Conservation (phyloP, 1,140 invertebrate species). For the Drosophila eugracilis region DNA sequence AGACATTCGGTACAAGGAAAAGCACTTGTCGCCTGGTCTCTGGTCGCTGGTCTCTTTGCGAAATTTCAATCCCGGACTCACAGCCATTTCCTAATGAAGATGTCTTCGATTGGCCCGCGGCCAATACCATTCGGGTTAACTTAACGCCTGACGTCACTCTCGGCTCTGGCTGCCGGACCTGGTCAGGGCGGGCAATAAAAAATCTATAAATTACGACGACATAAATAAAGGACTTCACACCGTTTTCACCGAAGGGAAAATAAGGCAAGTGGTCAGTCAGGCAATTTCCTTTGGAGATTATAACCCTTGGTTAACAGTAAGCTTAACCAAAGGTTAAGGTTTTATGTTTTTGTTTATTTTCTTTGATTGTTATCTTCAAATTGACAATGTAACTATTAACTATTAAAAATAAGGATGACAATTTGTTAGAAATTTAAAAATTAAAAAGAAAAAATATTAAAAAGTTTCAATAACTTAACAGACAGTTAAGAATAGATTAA, state of each 20-base stretch:
- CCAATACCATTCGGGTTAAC: slow-evolving; percentile 37
- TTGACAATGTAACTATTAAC: too few species aligned
- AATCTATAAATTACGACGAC: slow-evolving; percentile 68
- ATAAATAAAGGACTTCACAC: slow-evolving; percentile 68
- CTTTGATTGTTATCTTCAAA: too few species aligned
- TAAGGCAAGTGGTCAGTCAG: slow-evolving; percentile 8
- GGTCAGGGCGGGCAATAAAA: slow-evolving; percentile 54
- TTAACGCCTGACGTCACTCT: slow-evolving; percentile 53
- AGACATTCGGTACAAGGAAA: slow-evolving; percentile 80
- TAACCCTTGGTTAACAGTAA: too few species aligned
- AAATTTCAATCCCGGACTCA: slow-evolving; percentile 5
- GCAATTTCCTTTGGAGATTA: background rate
- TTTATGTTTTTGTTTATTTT: too few species aligned
- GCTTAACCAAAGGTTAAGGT: background rate
- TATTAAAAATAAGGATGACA: background rate
- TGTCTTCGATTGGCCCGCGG: slow-evolving; percentile 60
- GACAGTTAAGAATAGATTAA: background rate
- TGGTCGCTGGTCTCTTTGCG: background rate
- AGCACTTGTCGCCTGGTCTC: slow-evolving; percentile 66
- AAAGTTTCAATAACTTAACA: too few species aligned
- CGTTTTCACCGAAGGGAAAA: slow-evolving; percentile 13
- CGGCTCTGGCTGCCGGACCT: background rate
- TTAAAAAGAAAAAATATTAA: background rate
- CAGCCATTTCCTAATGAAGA: slow-evolving; percentile 74
- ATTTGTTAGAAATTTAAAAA: background rate